Conservation (phyloP, 2,797 vertebrate species). For the Pipistrellus pygmaeus region DNA sequence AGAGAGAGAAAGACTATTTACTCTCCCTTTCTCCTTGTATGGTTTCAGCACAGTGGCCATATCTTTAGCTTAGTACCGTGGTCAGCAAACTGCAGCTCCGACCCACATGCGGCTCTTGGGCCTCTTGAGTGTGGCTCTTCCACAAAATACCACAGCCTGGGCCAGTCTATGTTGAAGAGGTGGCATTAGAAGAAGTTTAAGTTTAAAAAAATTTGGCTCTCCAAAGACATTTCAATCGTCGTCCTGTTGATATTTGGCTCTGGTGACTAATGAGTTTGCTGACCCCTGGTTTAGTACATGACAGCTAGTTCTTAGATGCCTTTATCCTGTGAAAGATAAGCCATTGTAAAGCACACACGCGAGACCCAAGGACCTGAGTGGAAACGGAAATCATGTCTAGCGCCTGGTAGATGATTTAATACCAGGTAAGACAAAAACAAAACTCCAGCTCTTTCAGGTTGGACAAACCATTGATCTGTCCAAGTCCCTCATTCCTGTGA, state of each 20-base stretch:
- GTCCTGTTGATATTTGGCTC: no score
- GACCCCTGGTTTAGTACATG: not conserved
- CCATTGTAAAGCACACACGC: not conserved
- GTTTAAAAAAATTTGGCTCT: no score
- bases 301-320: not conserved
- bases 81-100: no score
- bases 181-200: no score
- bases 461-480: not conserved
- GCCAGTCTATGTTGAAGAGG: no score
- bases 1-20: not conserved
- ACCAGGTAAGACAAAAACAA: not conserved
- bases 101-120: no score
- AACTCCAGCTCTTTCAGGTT: not conserved
- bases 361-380: not conserved
- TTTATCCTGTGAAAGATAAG: slow-evolving; percentile 47
- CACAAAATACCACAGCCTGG: no score
- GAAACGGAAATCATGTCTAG: not conserved
- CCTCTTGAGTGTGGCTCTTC: no score
- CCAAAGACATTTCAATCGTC: no score
- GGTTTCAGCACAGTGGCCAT: not conserved
- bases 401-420: not conserved
- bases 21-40: not conserved
- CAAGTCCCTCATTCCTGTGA: not conserved
- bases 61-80: not conserved
- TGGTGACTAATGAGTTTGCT: no score